Evolutionary conservation across 2,888 invertebrate genomes (phyloP), one percentile per base, ranked within the genome.

Genomic region (Torymus aiolomorphi): DNA sequence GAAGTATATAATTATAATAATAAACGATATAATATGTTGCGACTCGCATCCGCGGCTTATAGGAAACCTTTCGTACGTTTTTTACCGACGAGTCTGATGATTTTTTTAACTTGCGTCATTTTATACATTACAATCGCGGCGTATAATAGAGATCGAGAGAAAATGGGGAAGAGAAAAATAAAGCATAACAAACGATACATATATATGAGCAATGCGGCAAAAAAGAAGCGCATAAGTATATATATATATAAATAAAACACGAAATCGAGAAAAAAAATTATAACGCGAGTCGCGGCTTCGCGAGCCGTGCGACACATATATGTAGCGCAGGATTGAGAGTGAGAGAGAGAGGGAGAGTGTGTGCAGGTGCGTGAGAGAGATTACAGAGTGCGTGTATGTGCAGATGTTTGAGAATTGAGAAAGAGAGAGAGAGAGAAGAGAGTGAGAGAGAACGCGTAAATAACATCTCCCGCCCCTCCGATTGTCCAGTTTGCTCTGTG

Each of bases 401-500:
- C n/a, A n/a, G n/a, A n/a, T n/a, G n/a, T n/a, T n/a, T n/a, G n/a
- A 71, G 59, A n/a, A n/a, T 63, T 71, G 57, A 49, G 42, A 42
- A 13, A 54, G 66, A 18, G 31, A 8, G 42, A 56, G 72, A 69
- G n/a, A 59, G 59, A 65, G 42, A 31, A 66, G 52, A 78, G 24
- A 73, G 42, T 42, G 42, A 42, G 42, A 31, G 31, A 80, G 65
- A 71, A 81, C 80, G 82, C 84, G 80, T 83, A 85, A 86, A 85
- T 86, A 87, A 86, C 83, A 86, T 88, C 86, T 86, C 86, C 86
- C 85, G 84, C 85, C 86, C 87, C 86, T 86, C 84, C 85, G 85
- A 88, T 87, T 88, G 88, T 89, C 89, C 88, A 88, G 88, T 87
- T 89, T 89, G 87, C 88, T 89, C 89, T 89, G 88, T 89, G 89